Conservation (phyloP, 2,888 invertebrate species). For the Caenorhabditis sp. region DNA sequence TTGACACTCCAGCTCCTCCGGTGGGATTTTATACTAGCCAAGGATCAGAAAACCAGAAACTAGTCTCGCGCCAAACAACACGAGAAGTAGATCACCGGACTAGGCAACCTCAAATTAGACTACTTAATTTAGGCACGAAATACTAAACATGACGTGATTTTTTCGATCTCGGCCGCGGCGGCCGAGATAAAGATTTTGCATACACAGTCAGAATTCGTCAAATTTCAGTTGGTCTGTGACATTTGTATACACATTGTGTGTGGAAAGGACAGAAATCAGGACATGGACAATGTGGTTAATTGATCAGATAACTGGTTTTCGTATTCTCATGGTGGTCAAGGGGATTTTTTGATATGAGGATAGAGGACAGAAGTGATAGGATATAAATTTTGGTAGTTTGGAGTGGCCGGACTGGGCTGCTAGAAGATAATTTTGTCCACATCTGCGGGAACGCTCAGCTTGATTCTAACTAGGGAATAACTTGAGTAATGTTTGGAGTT, state of each 20-base stretch:
- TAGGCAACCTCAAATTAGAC: background rate
- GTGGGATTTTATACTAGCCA: background rate
- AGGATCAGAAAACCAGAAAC: background rate
- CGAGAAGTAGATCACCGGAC: slow-evolving; percentile 6
- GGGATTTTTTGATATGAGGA: background rate
- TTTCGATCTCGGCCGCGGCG: background rate
- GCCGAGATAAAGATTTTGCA: background rate
- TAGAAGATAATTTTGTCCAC: no score
- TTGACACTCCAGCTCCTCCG: no score
- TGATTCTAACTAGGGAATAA: no score
- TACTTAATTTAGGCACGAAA: background rate
- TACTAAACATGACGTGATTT: slow-evolving; percentile 14
- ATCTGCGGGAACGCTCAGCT: no score
- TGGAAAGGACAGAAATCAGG: slow-evolving; percentile 3
- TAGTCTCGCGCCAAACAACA: background rate
- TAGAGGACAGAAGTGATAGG: background rate
- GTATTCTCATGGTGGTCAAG: background rate
- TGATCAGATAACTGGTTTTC: slow-evolving; percentile 25
- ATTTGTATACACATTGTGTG: background rate
- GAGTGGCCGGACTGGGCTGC: background rate
- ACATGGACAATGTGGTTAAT: slow-evolving; percentile 13
- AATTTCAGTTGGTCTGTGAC: slow-evolving; percentile 5
- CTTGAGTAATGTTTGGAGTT: no score
- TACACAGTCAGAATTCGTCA: slow-evolving; percentile 13
- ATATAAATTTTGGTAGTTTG: background rate